Evolutionary conservation across 2,888 invertebrate genomes (phyloP), one percentile per base, ranked within the genome.

Genomic region (Pandemis corylana): DNA sequence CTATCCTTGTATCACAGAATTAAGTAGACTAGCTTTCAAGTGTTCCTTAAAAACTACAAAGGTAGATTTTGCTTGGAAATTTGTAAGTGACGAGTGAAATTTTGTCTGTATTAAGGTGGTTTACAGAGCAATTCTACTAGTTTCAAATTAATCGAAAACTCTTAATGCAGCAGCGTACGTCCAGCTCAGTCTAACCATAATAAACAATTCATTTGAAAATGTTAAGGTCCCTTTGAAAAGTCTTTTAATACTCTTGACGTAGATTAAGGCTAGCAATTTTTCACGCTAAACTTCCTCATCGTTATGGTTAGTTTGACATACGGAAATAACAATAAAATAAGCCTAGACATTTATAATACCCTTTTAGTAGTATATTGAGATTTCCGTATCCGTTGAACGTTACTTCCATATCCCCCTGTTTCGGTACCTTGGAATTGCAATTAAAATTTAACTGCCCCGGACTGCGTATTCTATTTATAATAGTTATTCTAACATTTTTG

Each of bases 351-450:
- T 13, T 56, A 56, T 59, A 28, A 12, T 59, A 56, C 15, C 12
- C 4, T 59, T 59, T 15, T 12, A 12, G 28, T 28, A 12, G 12
- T 59, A 28, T 12, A 28, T 12, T 59, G 28, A 28, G 5, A 59
- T 59, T 59, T 59, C 59, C 59, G 59, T 59, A 59, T 59, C 28
- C 59, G 28, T 28, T 28, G 5, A 28, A 28, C 59, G 28, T 10
- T 7, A 59, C 28, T 59, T 59, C 59, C 59, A 28, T 59, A 59
- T 20, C 10, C 65, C 71, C 56, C 56, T 20, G 56, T 56, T 20
- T 9, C 2, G 56, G 9, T 7, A 7, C 7, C 13, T 56, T 20
- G 2, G 46, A 59, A 59, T 13, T 46, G 13, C 7, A 0, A 61
- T 42, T 51, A 51, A 53, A 56, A n/a, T 56, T 56, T 56, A 20